Percentiles rank a stretch among this genome's conserved stretches.
Conservation (phyloP, 2,888 invertebrate genomes). For the Tinea semifulvella region DNA sequence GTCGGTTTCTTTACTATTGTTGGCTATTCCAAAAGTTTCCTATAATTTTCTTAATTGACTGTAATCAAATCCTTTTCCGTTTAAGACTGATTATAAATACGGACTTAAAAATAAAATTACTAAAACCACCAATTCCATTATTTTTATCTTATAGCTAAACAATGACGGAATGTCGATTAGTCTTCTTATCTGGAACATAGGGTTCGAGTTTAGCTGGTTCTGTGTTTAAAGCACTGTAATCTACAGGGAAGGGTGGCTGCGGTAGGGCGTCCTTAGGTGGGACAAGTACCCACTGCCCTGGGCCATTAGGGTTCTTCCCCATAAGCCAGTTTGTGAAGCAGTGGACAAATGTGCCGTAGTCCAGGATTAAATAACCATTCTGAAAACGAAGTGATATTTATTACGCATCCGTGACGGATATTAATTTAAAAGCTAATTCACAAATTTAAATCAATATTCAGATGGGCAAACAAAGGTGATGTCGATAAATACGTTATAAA, state of each 20-base stretch:
- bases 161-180: conserved; percentile 75
- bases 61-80: no score
- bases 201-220: conserved; percentile 75
- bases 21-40: no score
- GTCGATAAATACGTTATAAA: no score
- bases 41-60: no score
- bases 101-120: no score
- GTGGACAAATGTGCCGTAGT: conserved; percentile 74
- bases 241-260: conserved; percentile 74
- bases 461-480: no score
- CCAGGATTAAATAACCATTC: conserved; percentile 74
- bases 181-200: conserved; percentile 73
- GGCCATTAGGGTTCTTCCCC: conserved; percentile 78
- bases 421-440: no score
- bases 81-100: no score
- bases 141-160: no score
- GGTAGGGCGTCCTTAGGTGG: conserved; percentile 63
- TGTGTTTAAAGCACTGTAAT: conserved; percentile 78
- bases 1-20: no score
- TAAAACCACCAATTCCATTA: no score
- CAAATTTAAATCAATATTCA: no score
- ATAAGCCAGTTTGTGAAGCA: conserved; percentile 80
- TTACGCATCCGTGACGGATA: not conserved
- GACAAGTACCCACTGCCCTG: conserved; percentile 78
- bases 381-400: conserved; percentile 35